Conservation (phyloP, 2,113 vertebrate species). For the Poeciliopsis prolifica region DNA sequence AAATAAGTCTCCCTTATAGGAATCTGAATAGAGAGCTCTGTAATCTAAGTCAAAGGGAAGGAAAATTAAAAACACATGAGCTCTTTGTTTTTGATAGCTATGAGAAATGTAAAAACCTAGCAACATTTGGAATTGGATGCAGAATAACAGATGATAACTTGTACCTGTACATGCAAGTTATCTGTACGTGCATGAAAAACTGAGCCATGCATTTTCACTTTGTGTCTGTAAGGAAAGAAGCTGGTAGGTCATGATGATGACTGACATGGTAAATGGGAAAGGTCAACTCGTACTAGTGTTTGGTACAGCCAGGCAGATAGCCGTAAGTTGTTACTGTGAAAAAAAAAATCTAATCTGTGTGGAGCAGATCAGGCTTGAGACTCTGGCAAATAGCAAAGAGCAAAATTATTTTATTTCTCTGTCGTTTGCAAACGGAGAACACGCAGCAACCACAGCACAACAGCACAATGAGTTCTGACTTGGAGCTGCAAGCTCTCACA, state of each 20-base stretch:
- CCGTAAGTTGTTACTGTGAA: slow-evolving; percentile 35
- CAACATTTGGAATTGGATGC: slow-evolving; percentile 56
- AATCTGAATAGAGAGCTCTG: slow-evolving; percentile 5
- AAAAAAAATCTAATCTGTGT: no score
- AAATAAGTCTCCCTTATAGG: not conserved
- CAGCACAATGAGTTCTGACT: no score
- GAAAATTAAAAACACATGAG: not conserved
- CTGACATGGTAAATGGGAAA: slow-evolving; percentile 76
- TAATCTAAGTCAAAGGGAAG: slow-evolving; percentile 19
- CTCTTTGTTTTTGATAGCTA: slow-evolving; percentile 27
- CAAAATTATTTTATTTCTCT: no score
- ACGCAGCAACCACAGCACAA: no score
- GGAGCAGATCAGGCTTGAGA: no score
- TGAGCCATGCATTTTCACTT: slow-evolving; percentile 3
- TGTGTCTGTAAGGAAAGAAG: slow-evolving; percentile 9
- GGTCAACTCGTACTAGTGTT: slow-evolving; percentile 71
- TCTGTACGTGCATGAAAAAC: slow-evolving; percentile 24
- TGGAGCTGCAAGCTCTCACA: no score
- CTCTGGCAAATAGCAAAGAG: no score
- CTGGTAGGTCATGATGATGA: slow-evolving; percentile 55
- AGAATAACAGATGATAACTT: slow-evolving; percentile 66
- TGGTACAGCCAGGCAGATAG: slow-evolving; percentile 52
- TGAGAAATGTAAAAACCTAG: slow-evolving; percentile 55
- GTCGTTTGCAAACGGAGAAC: no score
- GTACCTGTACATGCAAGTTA: slow-evolving; percentile 17